Evolutionary conservation across 2,113 vertebrate genomes (phyloP), one percentile per base, ranked within the genome.

Genomic region (Leptosomus discolor): DNA sequence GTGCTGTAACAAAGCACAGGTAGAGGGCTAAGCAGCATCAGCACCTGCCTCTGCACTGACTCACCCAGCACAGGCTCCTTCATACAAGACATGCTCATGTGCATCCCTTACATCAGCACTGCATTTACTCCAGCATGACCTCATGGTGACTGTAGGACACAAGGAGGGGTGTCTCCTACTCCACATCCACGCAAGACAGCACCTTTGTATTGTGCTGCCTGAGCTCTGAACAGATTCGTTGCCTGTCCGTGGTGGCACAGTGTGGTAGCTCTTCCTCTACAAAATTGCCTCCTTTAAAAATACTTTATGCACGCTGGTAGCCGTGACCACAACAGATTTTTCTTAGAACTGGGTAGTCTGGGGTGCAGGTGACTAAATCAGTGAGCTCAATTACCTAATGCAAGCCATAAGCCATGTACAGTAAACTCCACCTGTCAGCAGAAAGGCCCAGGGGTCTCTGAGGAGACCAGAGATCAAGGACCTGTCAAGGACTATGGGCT

Each of bases 181-280:
- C 26, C 54, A n/a, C 22, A 19, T 24, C 58, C n/a, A 16, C 3
- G 1, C 2, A 11, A 37, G 30, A 26, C 43, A 68, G 27, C 0
- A 2, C 24, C n/a, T 94, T 71, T 68, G 39, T 15, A 1, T 9
- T 0, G 3, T 41, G 11, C 11, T 81, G 0, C 0, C 24, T 60
- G 68, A 45, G 24, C 32, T 92, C 58, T 87, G 39, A 68, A 32
- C 8, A 64, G 19, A 30, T 34, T 92, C 14, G 12, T 3, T 1
- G 0, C 9, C 45, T 68, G 16, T 8, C 22, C 16, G 1, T 15
- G 16, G 43, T 80, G 68, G 39, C 58, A 86, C 17, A 18, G 73
- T 32, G n/a, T 12, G 39, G 46, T 17, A 57, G 57, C 37, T 85
- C 30, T 77, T 69, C 34, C 54, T 78, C 45, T 45, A 26, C 23